These are phyloP conservation scores for Drosophila mettleri DNA, from an alignment of 2,888 invertebrate genomes.

Conservation along the genomic window DNA sequence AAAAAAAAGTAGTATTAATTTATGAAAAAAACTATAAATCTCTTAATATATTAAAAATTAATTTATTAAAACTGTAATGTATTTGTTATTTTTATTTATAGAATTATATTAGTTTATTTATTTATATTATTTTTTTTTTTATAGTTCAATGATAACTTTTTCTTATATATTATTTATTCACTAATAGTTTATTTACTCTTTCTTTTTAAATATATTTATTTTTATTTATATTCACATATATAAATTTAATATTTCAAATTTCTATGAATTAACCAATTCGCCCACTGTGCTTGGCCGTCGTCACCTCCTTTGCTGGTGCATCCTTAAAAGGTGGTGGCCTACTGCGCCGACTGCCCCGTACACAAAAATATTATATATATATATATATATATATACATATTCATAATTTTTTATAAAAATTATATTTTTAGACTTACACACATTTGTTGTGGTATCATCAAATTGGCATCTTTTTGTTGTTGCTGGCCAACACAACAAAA, in stretches of 20 bases:
- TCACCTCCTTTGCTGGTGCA: conserved; percentile 66
- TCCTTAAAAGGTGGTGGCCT: conserved; percentile 83
- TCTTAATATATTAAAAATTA: too few relatives aligned
- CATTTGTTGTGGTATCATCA: conserved; percentile 80
- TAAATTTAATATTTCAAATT: background rate
- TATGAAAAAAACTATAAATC: too few relatives aligned
- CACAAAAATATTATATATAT: conserved; percentile 32
- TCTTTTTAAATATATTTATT: too few relatives aligned
- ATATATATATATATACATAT: conserved; percentile 31
- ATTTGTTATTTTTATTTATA: too few relatives aligned
- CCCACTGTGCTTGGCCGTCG: conserved; percentile 46
- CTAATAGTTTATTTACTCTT: too few relatives aligned
- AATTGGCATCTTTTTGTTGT: conserved; percentile 77
- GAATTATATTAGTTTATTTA: too few relatives aligned
- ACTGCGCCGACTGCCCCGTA: conserved; percentile 53
- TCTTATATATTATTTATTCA: background rate
- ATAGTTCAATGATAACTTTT: too few relatives aligned
- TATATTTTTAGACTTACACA: conserved; percentile 70
- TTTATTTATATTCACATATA: background rate
- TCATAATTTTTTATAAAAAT: conserved; percentile 57
- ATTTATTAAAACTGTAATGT: too few relatives aligned
- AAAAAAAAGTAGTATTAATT: too few relatives aligned
- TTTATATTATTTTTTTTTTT: background rate
- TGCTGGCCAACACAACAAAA: conserved; percentile 77
- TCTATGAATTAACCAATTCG: too few relatives aligned